These are phyloP conservation scores for Erebia palarica DNA, from an alignment of 2,888 invertebrate genomes.

Conservation along the genomic window DNA sequence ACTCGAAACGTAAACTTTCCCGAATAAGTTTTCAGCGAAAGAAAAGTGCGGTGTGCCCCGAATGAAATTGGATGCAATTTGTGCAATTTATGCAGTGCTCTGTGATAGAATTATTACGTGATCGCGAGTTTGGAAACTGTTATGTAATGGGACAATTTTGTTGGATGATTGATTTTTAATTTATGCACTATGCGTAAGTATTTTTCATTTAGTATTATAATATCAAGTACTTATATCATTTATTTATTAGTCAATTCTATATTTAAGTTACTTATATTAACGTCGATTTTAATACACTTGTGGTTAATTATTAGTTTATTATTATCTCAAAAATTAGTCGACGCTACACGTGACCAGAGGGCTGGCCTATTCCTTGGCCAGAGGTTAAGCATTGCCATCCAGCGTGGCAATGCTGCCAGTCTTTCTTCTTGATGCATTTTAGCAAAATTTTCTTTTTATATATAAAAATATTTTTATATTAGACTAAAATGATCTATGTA, in stretches of 20 bases:
- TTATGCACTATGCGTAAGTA: constrained; percentile 30
- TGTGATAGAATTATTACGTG: constrained; percentile 35
- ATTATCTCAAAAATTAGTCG: too few species aligned
- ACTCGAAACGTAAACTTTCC: constrained; percentile 35
- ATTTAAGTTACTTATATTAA: not conserved
- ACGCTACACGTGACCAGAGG: too few species aligned
- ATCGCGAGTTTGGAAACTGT: constrained; percentile 24
- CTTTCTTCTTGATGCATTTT: too few species aligned
- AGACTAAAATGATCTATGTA: too few species aligned
- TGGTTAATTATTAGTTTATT: too few species aligned
- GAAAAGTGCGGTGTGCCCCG: constrained; percentile 35
- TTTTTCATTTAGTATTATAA: not conserved
- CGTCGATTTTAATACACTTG: too few species aligned
- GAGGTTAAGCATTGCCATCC: too few species aligned
- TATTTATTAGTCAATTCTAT: not conserved
- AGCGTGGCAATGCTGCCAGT: too few species aligned
- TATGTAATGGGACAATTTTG: constrained; percentile 26
- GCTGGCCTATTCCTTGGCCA: too few species aligned
- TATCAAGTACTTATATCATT: not conserved
- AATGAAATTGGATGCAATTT: constrained; percentile 38
- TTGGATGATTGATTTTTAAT: constrained; percentile 14
- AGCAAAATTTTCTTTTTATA: too few species aligned
- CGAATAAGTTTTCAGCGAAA: constrained; percentile 32
- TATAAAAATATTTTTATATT: too few species aligned
- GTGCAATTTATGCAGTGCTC: constrained; percentile 40